These are phyloP conservation scores for Papilio glaucus DNA, from an alignment of 1,140 invertebrate species.

Conservation along the genomic window DNA sequence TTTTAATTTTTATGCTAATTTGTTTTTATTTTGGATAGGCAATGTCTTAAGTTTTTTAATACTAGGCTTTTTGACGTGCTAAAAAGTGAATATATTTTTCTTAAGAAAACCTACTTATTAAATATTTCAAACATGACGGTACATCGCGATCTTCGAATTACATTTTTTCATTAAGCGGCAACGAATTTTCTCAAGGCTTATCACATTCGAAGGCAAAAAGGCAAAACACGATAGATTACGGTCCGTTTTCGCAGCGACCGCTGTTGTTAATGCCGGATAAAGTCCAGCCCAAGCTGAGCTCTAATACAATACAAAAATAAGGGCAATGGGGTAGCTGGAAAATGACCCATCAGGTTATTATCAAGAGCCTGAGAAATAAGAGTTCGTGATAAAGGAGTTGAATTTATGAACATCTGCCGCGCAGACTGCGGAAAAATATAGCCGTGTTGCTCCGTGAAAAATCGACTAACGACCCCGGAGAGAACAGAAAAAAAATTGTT, in stretches of 20 bases:
- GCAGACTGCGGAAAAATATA: slow-evolving; percentile 45
- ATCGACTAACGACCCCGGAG: neutral
- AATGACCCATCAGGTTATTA: slow-evolving; percentile 60
- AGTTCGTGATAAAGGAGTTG: slow-evolving; percentile 57
- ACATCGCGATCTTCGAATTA: neutral
- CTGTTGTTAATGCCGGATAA: slow-evolving; percentile 40
- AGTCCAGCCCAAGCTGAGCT: slow-evolving; percentile 42
- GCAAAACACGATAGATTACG: slow-evolving; percentile 36
- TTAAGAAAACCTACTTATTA: neutral
- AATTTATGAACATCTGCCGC: slow-evolving; percentile 63
- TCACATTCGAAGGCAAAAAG: slow-evolving; percentile 38
- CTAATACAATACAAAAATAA: slow-evolving; percentile 47
- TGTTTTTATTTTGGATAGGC: too few relatives aligned
- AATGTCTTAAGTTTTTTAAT: too few relatives aligned
- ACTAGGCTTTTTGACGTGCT: too few relatives aligned
- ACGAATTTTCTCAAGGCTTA: slow-evolving; percentile 18
- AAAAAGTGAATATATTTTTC: neutral
- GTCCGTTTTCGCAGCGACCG: slow-evolving; percentile 24
- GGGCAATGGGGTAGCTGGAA: slow-evolving; percentile 40
- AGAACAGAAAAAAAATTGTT: neutral
- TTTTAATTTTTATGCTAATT: too few relatives aligned
- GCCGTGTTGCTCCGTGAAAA: slow-evolving; percentile 25
- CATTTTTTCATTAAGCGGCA: slow-evolving; percentile 3
- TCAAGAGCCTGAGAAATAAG: slow-evolving; percentile 56
- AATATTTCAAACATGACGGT: neutral